phyloP scores from a whole-genome alignment of 23 tunicate species.

The Trididemnum clinides region DNA sequence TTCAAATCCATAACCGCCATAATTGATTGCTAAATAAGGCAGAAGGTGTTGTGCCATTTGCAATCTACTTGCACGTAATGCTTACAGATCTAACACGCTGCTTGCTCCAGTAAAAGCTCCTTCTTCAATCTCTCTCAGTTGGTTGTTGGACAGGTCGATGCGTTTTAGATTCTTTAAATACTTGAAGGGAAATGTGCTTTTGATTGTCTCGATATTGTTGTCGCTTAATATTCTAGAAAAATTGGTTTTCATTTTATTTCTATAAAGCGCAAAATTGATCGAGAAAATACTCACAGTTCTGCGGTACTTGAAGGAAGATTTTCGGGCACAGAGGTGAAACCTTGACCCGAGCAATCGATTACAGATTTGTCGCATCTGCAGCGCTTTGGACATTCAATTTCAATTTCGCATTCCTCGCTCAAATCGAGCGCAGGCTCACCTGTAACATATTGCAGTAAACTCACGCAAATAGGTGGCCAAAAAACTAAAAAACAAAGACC shows the following conservation, averaged over 20 bases:
- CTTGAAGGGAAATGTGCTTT: conserved; percentile 8
- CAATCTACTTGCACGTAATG: too few relatives aligned
- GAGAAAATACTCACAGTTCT: conserved; percentile 56
- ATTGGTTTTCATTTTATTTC: not conserved
- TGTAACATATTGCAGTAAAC: too few relatives aligned
- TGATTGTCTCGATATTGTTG: conserved; percentile 41
- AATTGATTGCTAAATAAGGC: too few relatives aligned
- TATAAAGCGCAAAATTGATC: not conserved
- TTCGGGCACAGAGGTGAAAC: conserved; percentile 51
- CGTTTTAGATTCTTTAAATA: conserved; percentile 34
- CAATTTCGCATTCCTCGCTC: conserved; percentile 19
- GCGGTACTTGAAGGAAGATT: conserved; percentile 44
- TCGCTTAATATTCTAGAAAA: conserved; percentile 26
- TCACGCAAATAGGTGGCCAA: too few relatives aligned
- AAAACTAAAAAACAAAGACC: too few relatives aligned
- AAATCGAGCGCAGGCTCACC: not conserved
- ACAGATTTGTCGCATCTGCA: conserved; percentile 48
- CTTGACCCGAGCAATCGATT: conserved; percentile 53
- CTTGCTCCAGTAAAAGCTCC: conserved; percentile 62
- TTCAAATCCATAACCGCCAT: too few relatives aligned
- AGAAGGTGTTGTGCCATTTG: too few relatives aligned
- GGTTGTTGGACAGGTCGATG: conserved; percentile 65
- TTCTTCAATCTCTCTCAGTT: conserved; percentile 41
- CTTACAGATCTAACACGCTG: conserved; percentile 59
- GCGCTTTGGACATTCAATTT: conserved; percentile 37